A percentile compares a stretch with the other conserved stretches of the same genome.
Conservation (phyloP, 1,140 invertebrate species). For the Antheraea mylitta region DNA sequence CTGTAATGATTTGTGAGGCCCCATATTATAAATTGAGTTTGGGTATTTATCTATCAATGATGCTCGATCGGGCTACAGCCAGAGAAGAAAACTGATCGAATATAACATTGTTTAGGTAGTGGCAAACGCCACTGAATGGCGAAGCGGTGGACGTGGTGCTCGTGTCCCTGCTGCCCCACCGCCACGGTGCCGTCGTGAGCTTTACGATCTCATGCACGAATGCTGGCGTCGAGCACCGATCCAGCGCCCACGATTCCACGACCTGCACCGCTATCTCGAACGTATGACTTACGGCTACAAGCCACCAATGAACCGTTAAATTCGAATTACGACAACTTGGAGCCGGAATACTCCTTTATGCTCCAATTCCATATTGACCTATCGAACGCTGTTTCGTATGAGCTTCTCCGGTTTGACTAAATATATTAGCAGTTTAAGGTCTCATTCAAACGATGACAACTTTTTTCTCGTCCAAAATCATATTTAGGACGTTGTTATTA, state of each 20-base stretch:
- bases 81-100: neutral
- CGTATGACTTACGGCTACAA: constrained; percentile 93
- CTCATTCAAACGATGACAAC: constrained; percentile 11
- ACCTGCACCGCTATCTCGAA: constrained; percentile 95
- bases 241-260: constrained; percentile 92
- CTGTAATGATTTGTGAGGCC: too few species aligned
- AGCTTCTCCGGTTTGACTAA: constrained; percentile 33
- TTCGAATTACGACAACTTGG: neutral
- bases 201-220: constrained; percentile 95
- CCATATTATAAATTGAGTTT: too few species aligned
- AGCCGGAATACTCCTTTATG: neutral
- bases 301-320: constrained; percentile 65
- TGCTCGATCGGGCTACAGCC: too few species aligned
- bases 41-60: too few species aligned
- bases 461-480: constrained; percentile 13
- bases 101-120: constrained; percentile 80
- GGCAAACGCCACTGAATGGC: constrained; percentile 85
- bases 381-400: constrained; percentile 28
- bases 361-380: constrained; percentile 5
- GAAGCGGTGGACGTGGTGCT: constrained; percentile 62
- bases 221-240: constrained; percentile 94
- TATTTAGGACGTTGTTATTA: neutral
- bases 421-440: constrained; percentile 27
- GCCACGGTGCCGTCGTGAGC: constrained; percentile 92
- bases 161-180: constrained; percentile 85